These are phyloP conservation scores for Turdus rufiventris DNA, from an alignment of 2,113 vertebrate genomes.

Conservation along the genomic window DNA sequence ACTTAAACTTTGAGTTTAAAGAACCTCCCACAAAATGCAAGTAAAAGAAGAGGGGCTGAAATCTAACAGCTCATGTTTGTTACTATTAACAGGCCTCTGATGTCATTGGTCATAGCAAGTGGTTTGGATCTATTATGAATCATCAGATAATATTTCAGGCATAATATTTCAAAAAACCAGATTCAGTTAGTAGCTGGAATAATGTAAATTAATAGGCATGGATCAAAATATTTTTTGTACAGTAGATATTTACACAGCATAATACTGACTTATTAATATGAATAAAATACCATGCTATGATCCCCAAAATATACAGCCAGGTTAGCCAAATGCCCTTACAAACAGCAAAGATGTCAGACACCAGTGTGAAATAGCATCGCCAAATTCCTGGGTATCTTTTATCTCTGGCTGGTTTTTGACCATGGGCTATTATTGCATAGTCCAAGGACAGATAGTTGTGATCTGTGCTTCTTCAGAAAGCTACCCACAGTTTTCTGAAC, in stretches of 20 bases:
- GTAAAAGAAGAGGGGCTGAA: background rate
- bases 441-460: background rate
- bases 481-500: background rate
- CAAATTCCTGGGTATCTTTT: background rate
- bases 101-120: background rate
- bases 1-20: background rate
- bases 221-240: background rate
- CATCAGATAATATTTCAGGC: background rate
- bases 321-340: background rate
- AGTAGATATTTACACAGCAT: background rate
- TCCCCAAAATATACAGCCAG: background rate
- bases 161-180: background rate
- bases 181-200: background rate
- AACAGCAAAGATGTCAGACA: background rate
- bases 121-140: background rate
- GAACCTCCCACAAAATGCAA: background rate
- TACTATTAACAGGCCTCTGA: background rate
- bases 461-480: background rate
- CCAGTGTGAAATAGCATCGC: background rate
- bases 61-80: background rate
- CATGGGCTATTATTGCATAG: background rate
- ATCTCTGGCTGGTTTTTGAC: background rate
- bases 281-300: background rate
- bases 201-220: background rate
- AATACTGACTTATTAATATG: background rate